A percentile compares a stretch with the other conserved stretches of the same genome.
phyloP scores from a whole-genome alignment of 1,140 invertebrate genomes.

The Harpegnathos saltator region DNA sequence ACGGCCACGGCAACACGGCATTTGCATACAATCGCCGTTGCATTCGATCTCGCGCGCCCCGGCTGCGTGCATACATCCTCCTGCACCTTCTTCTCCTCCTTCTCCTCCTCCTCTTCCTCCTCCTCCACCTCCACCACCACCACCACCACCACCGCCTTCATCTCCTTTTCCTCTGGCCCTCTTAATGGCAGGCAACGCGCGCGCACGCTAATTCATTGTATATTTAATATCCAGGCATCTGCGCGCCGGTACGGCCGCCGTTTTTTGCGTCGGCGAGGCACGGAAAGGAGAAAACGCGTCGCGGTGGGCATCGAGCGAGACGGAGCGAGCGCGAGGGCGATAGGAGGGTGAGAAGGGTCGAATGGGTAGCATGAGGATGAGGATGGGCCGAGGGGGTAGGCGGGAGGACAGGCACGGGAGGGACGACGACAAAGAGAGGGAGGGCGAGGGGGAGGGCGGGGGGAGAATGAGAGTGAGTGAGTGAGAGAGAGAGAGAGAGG shows the following conservation, averaged over 20 bases:
- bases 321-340: conserved; percentile 14
- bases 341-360: conserved; percentile 30
- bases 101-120: not conserved
- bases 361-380: no score
- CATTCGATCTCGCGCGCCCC: conserved; percentile 74
- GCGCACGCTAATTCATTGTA: conserved; percentile 65
- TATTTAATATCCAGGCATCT: conserved; percentile 61
- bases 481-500: conserved; percentile 57
- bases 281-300: conserved; percentile 56
- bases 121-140: not conserved
- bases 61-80: conserved; percentile 22
- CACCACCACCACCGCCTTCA: no score
- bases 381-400: no score
- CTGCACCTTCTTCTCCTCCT: not conserved
- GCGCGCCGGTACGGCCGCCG: conserved; percentile 30
- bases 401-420: not conserved
- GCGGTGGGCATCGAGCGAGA: conserved; percentile 38
- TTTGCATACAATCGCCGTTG: conserved; percentile 82
- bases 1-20: conserved; percentile 72
- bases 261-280: conserved; percentile 56
- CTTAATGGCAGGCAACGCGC: conserved; percentile 37
- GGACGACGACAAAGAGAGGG: no score
- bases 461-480: no score
- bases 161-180: conserved; percentile 29
- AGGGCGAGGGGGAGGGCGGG: no score